These are phyloP conservation scores for Megalops atlanticus DNA, from an alignment of 2,113 vertebrate species.

Conservation along the genomic window DNA sequence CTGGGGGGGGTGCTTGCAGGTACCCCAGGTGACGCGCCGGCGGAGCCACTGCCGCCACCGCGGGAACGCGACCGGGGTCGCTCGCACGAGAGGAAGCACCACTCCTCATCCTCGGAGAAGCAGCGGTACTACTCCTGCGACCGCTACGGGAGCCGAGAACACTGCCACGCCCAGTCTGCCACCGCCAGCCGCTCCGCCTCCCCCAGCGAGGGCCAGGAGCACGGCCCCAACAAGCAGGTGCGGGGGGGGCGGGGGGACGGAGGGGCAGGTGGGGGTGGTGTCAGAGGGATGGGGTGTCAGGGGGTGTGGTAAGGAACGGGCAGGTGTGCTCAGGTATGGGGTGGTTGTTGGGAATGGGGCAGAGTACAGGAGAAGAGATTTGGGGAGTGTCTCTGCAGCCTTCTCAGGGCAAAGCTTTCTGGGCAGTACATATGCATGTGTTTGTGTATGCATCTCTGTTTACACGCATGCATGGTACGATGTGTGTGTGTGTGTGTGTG, in stretches of 20 bases:
- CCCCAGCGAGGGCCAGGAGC: constrained; percentile 75
- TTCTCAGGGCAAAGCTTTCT: background rate
- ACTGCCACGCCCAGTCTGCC: constrained; percentile 76
- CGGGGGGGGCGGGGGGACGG: constrained; percentile 53
- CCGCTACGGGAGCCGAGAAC: constrained; percentile 87
- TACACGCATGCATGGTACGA: background rate
- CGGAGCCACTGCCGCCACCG: constrained; percentile 65
- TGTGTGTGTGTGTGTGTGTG: background rate
- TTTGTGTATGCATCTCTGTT: background rate
- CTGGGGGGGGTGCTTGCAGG: constrained; percentile 36
- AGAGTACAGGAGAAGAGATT: background rate
- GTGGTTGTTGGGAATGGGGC: background rate
- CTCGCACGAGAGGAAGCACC: constrained; percentile 90
- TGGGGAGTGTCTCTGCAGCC: background rate
- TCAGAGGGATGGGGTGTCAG: background rate
- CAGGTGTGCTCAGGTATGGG: no score
- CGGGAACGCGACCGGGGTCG: constrained; percentile 81
- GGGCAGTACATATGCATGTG: background rate
- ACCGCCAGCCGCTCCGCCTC: constrained; percentile 84
- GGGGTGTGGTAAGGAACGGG: background rate
- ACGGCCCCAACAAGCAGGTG: constrained; percentile 84
- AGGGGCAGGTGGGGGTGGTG: background rate
- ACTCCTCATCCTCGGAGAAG: constrained; percentile 85
- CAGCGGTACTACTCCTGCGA: constrained; percentile 96
- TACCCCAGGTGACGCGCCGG: constrained; percentile 42